A percentile compares a stretch with the other conserved stretches of the same genome.
Evolutionary conservation across 2,113 vertebrate species (phyloP).

Genomic region (Erythrolamprus reginae): DNA sequence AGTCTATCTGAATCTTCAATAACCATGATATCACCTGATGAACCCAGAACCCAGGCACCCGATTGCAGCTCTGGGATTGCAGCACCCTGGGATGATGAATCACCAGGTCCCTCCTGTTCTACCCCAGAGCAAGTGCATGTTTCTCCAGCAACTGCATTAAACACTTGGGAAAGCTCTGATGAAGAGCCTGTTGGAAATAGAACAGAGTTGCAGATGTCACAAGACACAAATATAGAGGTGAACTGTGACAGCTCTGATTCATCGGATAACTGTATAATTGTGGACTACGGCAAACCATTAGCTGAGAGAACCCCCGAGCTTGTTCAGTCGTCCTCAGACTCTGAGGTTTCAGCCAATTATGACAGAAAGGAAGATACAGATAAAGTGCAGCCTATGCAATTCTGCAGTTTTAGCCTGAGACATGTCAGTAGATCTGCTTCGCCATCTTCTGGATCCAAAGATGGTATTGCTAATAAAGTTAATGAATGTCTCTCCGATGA

Average conservation of each 20-base stretch:
- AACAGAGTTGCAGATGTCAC: constrained; percentile 29
- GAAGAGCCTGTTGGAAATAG: constrained; percentile 65
- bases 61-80: constrained; percentile 48
- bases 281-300: constrained; percentile 85
- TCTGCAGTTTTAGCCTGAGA: constrained; percentile 64
- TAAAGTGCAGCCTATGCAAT: constrained; percentile 70
- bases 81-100: constrained; percentile 92
- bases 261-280: constrained; percentile 81
- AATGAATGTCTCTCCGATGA: constrained; percentile 28
- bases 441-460: constrained; percentile 56
- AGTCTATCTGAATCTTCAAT: constrained; percentile 83
- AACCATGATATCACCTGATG: constrained; percentile 88
- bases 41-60: constrained; percentile 51
- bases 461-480: constrained; percentile 50
- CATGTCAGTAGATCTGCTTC: constrained; percentile 68
- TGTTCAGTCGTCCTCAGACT: constrained; percentile 87
- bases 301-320: constrained; percentile 91
- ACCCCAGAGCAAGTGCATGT: constrained; percentile 65
- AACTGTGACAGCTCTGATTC: constrained; percentile 61
- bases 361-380: constrained; percentile 62
- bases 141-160: constrained; percentile 69
- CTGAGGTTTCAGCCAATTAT: constrained; percentile 72
- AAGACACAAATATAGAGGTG: constrained; percentile 45
- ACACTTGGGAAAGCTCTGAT: constrained; percentile 79
- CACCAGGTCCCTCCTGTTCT: constrained; percentile 85